Evolutionary conservation across 2,888 invertebrate species (phyloP).

Genomic region (Drosophila demipolita): DNA sequence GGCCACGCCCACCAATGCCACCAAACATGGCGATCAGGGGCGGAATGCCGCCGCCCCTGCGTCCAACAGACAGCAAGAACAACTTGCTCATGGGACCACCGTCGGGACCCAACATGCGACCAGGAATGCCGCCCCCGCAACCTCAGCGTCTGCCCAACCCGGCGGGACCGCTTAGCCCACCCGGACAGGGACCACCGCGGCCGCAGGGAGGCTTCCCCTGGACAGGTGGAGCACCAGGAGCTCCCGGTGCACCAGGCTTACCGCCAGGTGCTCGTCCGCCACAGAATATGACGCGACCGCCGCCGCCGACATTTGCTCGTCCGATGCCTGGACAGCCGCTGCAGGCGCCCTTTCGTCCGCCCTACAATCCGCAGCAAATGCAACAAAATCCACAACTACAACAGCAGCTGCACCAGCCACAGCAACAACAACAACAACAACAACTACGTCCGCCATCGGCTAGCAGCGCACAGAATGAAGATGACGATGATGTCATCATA

Average conservation of each 20-base stretch:
- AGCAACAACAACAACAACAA: conserved; percentile 61
- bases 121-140: conserved; percentile 64
- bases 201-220: conserved; percentile 82
- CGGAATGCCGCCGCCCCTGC: conserved; percentile 83
- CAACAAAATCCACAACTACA: conserved; percentile 53
- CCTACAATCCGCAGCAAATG: conserved; percentile 67
- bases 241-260: conserved; percentile 53
- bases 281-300: conserved; percentile 69
- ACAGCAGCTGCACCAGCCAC: conserved; percentile 65
- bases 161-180: conserved; percentile 77
- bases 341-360: conserved; percentile 81
- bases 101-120: conserved; percentile 64
- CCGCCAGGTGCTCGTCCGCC: conserved; percentile 63
- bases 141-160: conserved; percentile 69
- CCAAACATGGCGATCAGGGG: conserved; percentile 72
- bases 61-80: conserved; percentile 85
- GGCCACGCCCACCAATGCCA: conserved; percentile 79
- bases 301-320: conserved; percentile 69
- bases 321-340: conserved; percentile 72
- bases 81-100: conserved; percentile 82
- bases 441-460: conserved; percentile 71
- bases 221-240: conserved; percentile 40
- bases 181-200: conserved; percentile 80
- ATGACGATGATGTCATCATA: conserved; percentile 85
- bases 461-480: conserved; percentile 73